Evolutionary conservation across 2,888 invertebrate genomes (phyloP), one percentile per base, ranked within the genome.

Genomic region (Watsonalla cultraria): DNA sequence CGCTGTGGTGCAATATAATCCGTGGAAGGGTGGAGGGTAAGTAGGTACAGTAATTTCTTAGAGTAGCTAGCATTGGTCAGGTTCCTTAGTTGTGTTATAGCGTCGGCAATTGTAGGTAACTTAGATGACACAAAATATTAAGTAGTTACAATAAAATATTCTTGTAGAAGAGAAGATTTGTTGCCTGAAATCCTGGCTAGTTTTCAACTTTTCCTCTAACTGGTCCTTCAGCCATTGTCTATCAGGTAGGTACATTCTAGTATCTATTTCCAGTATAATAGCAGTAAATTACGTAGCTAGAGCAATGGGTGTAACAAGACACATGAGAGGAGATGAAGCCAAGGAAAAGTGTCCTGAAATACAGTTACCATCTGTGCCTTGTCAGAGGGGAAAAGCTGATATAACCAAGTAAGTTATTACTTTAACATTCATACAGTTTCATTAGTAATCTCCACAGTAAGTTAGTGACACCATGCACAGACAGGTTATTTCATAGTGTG

Each of bases 211-310:
- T 24, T 24, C 24, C 1, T 24, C 24, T 24, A 2, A 24, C 24
- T 9, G 37, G 47, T 47, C 51, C 45, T 39, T 48, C 46, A 42
- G 35, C 34, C 14, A 13, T 50, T 15, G 11, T 6, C 13, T 24
- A 24, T 24, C 8, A 45, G 5, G 24, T 47, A 46, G 15, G 6
- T 47, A 5, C 5, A 37, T 24, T 48, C 34, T 13, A 9, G 48
- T 15, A 63, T 58, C 51, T 34, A 24, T 60, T 66, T 58, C 4
- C 61, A 98, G 99, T 52, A 97, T 99, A 58, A 98, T 99, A 72
- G 99, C 99, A 47, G 98, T 99, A 0, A 98, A 98, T 84, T 99
- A 99, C 87, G 96, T 97, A 70, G 99, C 99, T 0, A 92, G 98
- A 77, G 96, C 94, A 4, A 93, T 91, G 84, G 99, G 99, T 11